Conservation (phyloP, 2,113 vertebrate species). For the Taurulus bubalis region DNA sequence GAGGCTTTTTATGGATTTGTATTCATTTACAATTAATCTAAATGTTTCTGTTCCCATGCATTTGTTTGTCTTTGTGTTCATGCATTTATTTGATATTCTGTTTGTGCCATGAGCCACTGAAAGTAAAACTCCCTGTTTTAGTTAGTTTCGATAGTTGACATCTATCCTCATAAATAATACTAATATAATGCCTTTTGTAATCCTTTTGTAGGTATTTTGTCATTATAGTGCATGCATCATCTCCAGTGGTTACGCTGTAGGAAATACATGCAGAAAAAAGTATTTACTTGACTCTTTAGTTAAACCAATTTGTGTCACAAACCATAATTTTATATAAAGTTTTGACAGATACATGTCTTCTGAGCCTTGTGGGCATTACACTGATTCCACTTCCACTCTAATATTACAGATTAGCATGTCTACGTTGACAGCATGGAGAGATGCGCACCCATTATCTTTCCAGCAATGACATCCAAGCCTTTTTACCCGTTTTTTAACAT, state of each 20-base stretch:
- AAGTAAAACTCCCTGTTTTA: background rate
- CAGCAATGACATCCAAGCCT: slow-evolving; percentile 2
- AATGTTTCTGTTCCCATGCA: background rate
- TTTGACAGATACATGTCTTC: slow-evolving; percentile 3
- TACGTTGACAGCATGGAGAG: slow-evolving; percentile 25
- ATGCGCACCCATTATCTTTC: slow-evolving; percentile 26
- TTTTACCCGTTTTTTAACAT: slow-evolving; percentile 25
- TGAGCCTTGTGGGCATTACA: slow-evolving; percentile 16
- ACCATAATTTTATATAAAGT: slow-evolving; percentile 3
- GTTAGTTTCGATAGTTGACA: no score
- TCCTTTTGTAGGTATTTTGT: background rate
- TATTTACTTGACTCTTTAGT: background rate
- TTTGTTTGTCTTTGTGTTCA: slow-evolving; percentile 4
- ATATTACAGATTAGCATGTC: slow-evolving; percentile 41
- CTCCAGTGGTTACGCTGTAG: no score
- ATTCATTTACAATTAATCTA: slow-evolving; percentile 29
- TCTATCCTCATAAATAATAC: no score
- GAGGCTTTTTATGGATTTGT: slow-evolving; percentile 32
- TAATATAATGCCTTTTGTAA: background rate
- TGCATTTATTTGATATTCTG: slow-evolving; percentile 17
- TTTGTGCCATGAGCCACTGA: background rate
- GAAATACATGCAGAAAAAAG: no score
- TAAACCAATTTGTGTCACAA: slow-evolving; percentile 13
- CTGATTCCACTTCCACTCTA: background rate
- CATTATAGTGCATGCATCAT: background rate